Evolutionary conservation across 1,140 invertebrate genomes (phyloP).

Genomic region (Drosophila mauritiana): DNA sequence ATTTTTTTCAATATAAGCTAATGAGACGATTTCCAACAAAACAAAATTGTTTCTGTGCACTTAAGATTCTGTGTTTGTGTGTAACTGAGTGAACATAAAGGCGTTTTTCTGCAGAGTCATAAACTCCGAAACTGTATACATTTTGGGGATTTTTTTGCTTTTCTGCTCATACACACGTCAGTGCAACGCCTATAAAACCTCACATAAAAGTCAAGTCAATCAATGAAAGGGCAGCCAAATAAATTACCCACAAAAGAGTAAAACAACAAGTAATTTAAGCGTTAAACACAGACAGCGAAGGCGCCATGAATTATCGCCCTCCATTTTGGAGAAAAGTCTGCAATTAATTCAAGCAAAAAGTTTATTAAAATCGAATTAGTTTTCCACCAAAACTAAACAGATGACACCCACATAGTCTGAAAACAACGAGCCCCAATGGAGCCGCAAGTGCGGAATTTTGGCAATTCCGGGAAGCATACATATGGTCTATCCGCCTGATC

Average conservation of each 20-base stretch:
- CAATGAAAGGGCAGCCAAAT: constrained; percentile 57
- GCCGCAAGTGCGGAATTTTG: constrained; percentile 40
- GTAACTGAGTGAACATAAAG: constrained; percentile 15
- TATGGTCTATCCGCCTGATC: constrained; percentile 41
- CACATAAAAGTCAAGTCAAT: constrained; percentile 58
- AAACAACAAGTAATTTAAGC: constrained; percentile 39
- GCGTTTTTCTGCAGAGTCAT: constrained; percentile 44
- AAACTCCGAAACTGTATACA: constrained; percentile 37
- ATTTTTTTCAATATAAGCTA: too few relatives aligned
- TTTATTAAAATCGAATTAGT: constrained; percentile 51
- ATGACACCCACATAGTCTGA: constrained; percentile 55
- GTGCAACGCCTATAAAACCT: constrained; percentile 60
- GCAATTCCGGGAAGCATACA: constrained; percentile 46
- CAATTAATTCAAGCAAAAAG: constrained; percentile 33
- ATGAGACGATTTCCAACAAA: neutral
- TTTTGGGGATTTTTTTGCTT: constrained; percentile 32
- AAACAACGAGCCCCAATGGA: constrained; percentile 34
- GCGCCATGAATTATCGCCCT: constrained; percentile 40
- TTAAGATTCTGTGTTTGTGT: constrained; percentile 16
- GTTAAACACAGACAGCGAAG: constrained; percentile 44
- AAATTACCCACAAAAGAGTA: constrained; percentile 49
- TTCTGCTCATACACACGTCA: constrained; percentile 53
- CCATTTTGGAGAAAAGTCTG: neutral
- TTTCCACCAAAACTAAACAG: constrained; percentile 49
- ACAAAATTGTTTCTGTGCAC: constrained; percentile 13